phyloP scores from a whole-genome alignment of 1,140 invertebrate genomes.

The Ladona fulva region DNA sequence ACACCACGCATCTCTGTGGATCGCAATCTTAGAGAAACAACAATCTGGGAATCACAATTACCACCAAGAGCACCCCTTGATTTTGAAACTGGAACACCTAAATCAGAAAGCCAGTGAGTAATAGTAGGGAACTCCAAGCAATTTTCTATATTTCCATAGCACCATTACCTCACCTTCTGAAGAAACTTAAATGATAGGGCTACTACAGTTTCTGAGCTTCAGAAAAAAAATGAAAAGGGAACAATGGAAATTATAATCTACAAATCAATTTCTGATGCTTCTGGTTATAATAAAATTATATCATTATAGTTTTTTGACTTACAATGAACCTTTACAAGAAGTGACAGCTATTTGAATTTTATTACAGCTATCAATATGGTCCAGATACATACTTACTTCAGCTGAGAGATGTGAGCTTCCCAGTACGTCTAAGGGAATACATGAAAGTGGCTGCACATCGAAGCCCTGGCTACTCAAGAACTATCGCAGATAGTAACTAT shows the following conservation, averaged over 20 bases:
- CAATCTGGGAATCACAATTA: conserved; percentile 55
- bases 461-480: conserved; percentile 54
- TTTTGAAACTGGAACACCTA: conserved; percentile 69
- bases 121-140: conserved; percentile 14
- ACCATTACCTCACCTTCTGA: background rate
- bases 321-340: too few relatives aligned
- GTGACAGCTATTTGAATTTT: background rate
- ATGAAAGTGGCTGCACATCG: conserved; percentile 79
- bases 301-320: too few relatives aligned
- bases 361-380: conserved; percentile 80
- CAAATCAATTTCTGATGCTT: too few relatives aligned
- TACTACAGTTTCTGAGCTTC: too few relatives aligned
- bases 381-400: conserved; percentile 93
- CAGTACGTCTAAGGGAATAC: conserved; percentile 79
- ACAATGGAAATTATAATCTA: too few relatives aligned
- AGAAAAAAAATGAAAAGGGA: too few relatives aligned
- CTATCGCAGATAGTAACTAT: conserved; percentile 54
- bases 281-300: too few relatives aligned
- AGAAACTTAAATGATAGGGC: too few relatives aligned
- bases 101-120: conserved; percentile 80
- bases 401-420: conserved; percentile 84
- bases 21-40: conserved; percentile 36
- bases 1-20: conserved; percentile 47
- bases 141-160: too few relatives aligned
- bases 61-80: conserved; percentile 69